Evolutionary conservation across 2,888 invertebrate genomes (phyloP), one percentile per base, ranked within the genome.

Genomic region (Entomobrya multifasciata): DNA sequence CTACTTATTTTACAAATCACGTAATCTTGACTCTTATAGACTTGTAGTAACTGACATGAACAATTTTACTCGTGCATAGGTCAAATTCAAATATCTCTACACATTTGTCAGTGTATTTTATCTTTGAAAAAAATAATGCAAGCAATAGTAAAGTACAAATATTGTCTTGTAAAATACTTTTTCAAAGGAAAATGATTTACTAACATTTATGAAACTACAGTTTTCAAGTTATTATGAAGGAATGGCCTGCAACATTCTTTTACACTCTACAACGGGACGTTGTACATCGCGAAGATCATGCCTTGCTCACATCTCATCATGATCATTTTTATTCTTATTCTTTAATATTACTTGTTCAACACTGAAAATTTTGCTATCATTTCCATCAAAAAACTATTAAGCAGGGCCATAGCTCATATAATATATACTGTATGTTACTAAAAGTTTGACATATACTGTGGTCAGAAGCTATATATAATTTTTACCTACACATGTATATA

Each of bases 381-480:
- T 77, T 77, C 44, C 77, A 77, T 77, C 77, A 77, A 77, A 20
- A 72, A 72, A 25, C 44, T 60, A 72, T 72, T 49, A 47, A 49
- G 27, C 72, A 72, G 72, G 27, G 49, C 27, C 67, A 76, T 57
- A n/a, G 41, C 60, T 49, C 49, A 36, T 77, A 60, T n/a, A n/a
- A n/a, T n/a, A 77, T 77, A 41, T 77, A 77, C 77, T 17, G 55
- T 67, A 10, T 67, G 11, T 41, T 67, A 47, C 44, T 20, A 17
- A 1, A 3, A 72, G 27, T 72, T 49, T 72, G 72, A 72, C 72
- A 49, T 72, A 17, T 49, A 25, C 27, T 27, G n/a, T 13, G 62
- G 36, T 60, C 65, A 67, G 41, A 41, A 67, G 67, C 41, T 67
- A 67, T 67, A 67, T 41, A 67, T 67, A 67, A 41, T 67, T 67